Evolutionary conservation across 2,113 vertebrate species (phyloP), one percentile per base, ranked within the genome.

Genomic region (Phylloscopus whistleri): DNA sequence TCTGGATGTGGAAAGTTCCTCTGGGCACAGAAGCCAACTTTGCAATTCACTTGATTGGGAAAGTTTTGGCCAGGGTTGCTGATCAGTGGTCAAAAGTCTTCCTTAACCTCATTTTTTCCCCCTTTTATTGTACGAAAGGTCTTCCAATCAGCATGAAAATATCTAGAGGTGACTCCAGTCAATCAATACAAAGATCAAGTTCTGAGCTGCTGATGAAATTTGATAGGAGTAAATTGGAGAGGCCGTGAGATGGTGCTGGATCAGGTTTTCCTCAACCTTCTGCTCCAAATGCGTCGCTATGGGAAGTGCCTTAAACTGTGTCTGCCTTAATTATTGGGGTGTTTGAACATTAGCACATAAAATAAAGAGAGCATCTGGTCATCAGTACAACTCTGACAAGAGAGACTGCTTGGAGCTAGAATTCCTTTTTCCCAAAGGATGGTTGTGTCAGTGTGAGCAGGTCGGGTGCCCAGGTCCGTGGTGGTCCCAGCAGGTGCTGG

Each of bases 201-300:
- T 97, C 97, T 97, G 97, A 97, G 96, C 18, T 8, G 67, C 94
- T 95, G 66, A 97, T 96, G 97, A 97, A 98, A 98, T 91, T 96
- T 96, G 97, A 98, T 94, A 96, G 91, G 89, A 97, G 95, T 78
- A 75, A 88, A 92, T 92, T 92, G 83, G 13, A 96, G 85, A 96
- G 95, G 93, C 96, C 1, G 87, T 37, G 69, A 86, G 96, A 87
- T 66, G 96, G 73, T 95, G 84, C 95, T 52, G 87, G 97, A 93
- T 98, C 95, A 84, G 95, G 87, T 95, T 95, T 95, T 97, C 95
- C 95, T 93, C 95, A 95, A 41, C 95, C 94, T 95, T 58, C 86
- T 60, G 90, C 88, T 43, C 70, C 95, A 69, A 81, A 81, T 27
- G 76, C 20, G 67, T 86, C 3, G 35, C 93, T 63, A 93, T 85